Evolutionary conservation across 2,113 vertebrate genomes (phyloP), one percentile per base, ranked within the genome.

Genomic region (Shinisaurus crocodilurus): DNA sequence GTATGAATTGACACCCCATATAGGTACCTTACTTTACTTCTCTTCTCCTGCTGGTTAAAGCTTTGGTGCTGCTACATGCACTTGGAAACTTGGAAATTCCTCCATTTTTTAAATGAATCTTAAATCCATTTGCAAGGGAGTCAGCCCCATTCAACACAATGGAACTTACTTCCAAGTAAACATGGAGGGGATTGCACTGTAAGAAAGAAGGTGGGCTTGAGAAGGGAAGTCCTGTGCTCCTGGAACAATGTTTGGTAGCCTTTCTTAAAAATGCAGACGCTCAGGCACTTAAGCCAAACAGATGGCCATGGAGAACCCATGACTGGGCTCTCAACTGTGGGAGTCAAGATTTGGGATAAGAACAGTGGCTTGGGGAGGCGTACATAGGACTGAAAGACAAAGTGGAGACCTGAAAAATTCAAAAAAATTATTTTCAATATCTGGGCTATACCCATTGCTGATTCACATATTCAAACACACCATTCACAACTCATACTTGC

Each of bases 381-480:
- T 87, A 32, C 85, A 13, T 63, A 34, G 37, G 6, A 13, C 60
- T 69, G 37, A 15, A 77, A 77, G 40, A 83, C 5, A n/a, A 77
- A 65, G 25, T 65, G 10, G 86, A 43, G 57, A 34, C 54, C 20
- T 84, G 82, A 77, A 57, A 65, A 32, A 63, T 29, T 40, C 4
- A 87, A 77, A 12, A 16, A 74, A 60, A 60, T 82, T 88, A 50
- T 70, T 88, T 77, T 89, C 80, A 60, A 16, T 75, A n/a, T 74
- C 54, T 84, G 54, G 40, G 40, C 23, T 83, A 74, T 83, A 60
- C 29, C 40, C 5, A 29, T 65, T 65, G 40, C 57, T 3, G 57
- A 32, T 45, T 18, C 16, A 63, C 40, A 25, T 3, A 75, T 75
- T 60, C 37, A 70, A 63, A 32, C 16, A 1, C 54, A 50, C 57